Conservation (phyloP, 2,888 invertebrate species). For the Peribatodes rhomboidaria region DNA sequence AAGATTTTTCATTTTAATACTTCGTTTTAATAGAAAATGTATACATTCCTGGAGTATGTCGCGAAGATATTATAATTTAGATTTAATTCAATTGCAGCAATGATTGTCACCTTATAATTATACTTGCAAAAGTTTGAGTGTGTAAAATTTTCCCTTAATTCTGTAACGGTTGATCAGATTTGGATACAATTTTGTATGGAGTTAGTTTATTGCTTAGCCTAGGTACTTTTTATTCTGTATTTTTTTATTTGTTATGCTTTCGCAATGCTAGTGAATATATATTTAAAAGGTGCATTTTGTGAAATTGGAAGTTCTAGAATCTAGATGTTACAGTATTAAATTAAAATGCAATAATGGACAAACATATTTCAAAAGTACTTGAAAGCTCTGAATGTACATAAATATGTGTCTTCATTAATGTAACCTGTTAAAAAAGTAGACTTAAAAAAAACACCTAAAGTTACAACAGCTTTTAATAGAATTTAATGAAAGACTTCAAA, state of each 20-base stretch:
- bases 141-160: too few relatives aligned
- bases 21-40: background rate
- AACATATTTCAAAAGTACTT: background rate
- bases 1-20: background rate
- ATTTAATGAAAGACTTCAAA: too few relatives aligned
- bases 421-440: background rate
- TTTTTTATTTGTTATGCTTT: background rate
- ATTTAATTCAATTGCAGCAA: background rate
- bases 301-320: slow-evolving; percentile 18
- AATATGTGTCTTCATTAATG: background rate
- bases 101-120: background rate
- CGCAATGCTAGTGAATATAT: background rate
- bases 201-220: too few relatives aligned
- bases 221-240: too few relatives aligned
- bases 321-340: slow-evolving; percentile 29
- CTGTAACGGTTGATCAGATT: too few relatives aligned
- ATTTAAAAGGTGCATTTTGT: background rate
- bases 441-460: slow-evolving; percentile 1
- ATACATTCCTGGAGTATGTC: slow-evolving; percentile 16
- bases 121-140: too few relatives aligned
- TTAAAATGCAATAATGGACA: slow-evolving; percentile 36
- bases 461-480: too few relatives aligned
- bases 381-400: background rate
- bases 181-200: too few relatives aligned
- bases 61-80: background rate